Evolutionary conservation across 1,140 invertebrate species (phyloP).

Genomic region (Arion vulgaris): DNA sequence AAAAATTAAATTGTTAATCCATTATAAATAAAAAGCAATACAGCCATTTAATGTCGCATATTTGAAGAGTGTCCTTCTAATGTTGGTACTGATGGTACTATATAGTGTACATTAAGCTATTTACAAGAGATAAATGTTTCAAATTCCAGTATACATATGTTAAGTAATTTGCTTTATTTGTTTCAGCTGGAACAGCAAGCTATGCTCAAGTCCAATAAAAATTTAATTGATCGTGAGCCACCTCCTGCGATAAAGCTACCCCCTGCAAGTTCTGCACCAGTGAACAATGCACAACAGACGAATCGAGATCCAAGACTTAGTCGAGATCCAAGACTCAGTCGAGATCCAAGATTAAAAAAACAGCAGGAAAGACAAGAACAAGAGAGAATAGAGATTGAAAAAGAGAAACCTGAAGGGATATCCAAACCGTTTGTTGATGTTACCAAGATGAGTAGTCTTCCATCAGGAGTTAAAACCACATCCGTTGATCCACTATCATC

Average conservation of each 20-base stretch:
- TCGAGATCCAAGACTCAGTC: constrained; percentile 14
- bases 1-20: too few relatives aligned
- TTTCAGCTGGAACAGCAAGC: constrained; percentile 30
- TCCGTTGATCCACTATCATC: not conserved
- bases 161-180: too few relatives aligned
- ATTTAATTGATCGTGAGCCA: constrained; percentile 27
- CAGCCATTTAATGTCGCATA: too few relatives aligned
- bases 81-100: too few relatives aligned
- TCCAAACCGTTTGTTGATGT: too few relatives aligned
- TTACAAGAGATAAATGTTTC: too few relatives aligned
- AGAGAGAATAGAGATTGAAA: constrained; percentile 5
- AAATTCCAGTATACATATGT: too few relatives aligned
- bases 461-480: not conserved
- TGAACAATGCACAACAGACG: not conserved
- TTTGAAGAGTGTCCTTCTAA: too few relatives aligned
- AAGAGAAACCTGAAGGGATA: too few relatives aligned
- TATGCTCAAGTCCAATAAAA: not conserved
- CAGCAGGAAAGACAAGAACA: constrained; percentile 27
- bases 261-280: not conserved
- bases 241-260: constrained; percentile 24
- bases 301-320: constrained; percentile 27
- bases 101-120: too few relatives aligned
- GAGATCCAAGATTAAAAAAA: constrained; percentile 27
- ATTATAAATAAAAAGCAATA: too few relatives aligned
- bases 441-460: not conserved